phyloP scores from a whole-genome alignment of 2,888 invertebrate species.

The Drosophila prolongata region DNA sequence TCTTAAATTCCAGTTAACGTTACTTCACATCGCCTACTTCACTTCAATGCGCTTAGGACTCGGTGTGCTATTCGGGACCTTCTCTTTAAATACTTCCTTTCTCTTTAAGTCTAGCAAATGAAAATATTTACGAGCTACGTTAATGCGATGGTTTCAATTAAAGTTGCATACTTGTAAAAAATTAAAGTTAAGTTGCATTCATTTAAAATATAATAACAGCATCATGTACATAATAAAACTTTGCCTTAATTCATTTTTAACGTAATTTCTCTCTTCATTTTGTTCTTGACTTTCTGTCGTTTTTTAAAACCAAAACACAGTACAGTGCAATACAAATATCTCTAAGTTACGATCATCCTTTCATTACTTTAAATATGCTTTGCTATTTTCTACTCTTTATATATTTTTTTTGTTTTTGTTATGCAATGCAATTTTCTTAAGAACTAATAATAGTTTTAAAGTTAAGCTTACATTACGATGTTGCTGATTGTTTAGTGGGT shows the following conservation, averaged over 20 bases:
- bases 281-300: conserved; percentile 41
- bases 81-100: conserved; percentile 23
- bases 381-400: conserved; percentile 31
- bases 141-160: conserved; percentile 49
- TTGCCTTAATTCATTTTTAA: conserved; percentile 60
- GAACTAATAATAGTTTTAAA: conserved; percentile 63
- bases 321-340: conserved; percentile 71
- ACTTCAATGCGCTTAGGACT: conserved; percentile 37
- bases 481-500: conserved; percentile 78
- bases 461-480: conserved; percentile 78
- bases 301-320: conserved; percentile 78
- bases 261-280: conserved; percentile 38
- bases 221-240: conserved; percentile 68
- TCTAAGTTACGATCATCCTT: conserved; percentile 39
- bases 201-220: conserved; percentile 78
- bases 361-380: conserved; percentile 21
- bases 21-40: conserved; percentile 50
- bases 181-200: conserved; percentile 57
- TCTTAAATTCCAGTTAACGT: conserved; percentile 44
- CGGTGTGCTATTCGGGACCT: conserved; percentile 32
- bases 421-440: conserved; percentile 68
- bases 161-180: conserved; percentile 52
- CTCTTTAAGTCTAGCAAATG: conserved; percentile 54
- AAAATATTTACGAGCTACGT: conserved; percentile 64
- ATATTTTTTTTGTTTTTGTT: conserved; percentile 32